phyloP scores from a whole-genome alignment of 35 echinoderm and acorn worm species.

The Apostichopus californicus region DNA sequence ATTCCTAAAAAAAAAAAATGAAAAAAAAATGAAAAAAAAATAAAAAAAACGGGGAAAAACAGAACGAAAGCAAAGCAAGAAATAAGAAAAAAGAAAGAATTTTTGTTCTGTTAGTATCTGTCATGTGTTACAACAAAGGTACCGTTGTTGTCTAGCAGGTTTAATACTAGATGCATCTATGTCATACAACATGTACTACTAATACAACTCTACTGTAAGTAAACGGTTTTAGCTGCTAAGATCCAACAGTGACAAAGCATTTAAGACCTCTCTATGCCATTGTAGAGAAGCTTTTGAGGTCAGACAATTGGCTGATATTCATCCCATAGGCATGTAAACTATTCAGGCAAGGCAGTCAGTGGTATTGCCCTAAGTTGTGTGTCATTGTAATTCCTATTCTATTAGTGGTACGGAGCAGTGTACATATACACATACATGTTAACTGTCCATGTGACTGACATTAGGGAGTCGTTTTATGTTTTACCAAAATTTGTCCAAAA shows the following conservation, averaged over 20 bases:
- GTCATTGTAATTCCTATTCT: too few species aligned
- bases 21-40: not conserved
- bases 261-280: conserved; percentile 10
- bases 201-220: not conserved
- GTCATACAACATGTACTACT: too few species aligned
- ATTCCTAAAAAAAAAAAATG: not conserved
- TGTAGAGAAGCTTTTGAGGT: conserved; percentile 9
- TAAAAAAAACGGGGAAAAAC: not conserved
- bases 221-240: not conserved
- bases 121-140: not conserved
- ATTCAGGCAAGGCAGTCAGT: not conserved
- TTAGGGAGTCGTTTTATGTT: too few species aligned
- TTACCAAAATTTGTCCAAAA: too few species aligned
- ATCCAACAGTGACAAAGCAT: not conserved
- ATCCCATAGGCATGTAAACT: conserved; percentile 44
- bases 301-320: conserved; percentile 28
- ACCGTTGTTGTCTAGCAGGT: not conserved
- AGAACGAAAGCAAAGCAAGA: not conserved
- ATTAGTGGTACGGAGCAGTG: too few species aligned
- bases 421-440: too few species aligned
- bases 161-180: not conserved
- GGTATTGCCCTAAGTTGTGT: too few species aligned
- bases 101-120: not conserved
- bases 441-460: too few species aligned
- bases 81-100: not conserved